A percentile compares a stretch with the other conserved stretches of the same genome.
Evolutionary conservation across 92 coral and sea anemone genomes (phyloP).

Genomic region (Meandrina meandrites): DNA sequence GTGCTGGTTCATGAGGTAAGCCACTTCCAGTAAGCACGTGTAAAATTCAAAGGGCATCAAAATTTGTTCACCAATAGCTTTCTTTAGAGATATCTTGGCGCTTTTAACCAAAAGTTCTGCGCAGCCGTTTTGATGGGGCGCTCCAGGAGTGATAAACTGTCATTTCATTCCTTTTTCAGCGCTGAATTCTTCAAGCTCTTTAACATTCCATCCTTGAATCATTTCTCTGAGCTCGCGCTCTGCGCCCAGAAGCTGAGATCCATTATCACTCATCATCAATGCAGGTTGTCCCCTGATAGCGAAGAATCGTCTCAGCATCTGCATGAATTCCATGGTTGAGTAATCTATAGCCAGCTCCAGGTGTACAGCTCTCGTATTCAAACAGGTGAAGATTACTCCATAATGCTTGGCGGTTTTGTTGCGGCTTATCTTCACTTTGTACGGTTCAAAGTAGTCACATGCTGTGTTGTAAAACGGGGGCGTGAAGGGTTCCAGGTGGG

Average conservation of each 20-base stretch:
- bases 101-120: conserved; percentile 68
- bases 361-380: conserved; percentile 69
- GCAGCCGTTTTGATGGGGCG: conserved; percentile 75
- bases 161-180: conserved; percentile 66
- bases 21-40: conserved; percentile 66
- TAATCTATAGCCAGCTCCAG: conserved; percentile 61
- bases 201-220: conserved; percentile 50
- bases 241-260: conserved; percentile 66
- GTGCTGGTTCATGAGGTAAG: conserved; percentile 69
- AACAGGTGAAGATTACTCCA: conserved; percentile 67
- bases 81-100: conserved; percentile 62
- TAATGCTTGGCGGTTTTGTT: conserved; percentile 65
- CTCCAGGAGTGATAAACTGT: conserved; percentile 61
- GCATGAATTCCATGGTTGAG: conserved; percentile 61
- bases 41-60: conserved; percentile 64
- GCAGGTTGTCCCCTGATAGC: conserved; percentile 65
- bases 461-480: conserved; percentile 62
- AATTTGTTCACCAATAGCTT: conserved; percentile 67
- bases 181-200: conserved; percentile 41
- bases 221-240: conserved; percentile 54
- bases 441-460: conserved; percentile 66
- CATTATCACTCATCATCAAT: conserved; percentile 62
- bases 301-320: conserved; percentile 65
- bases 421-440: conserved; percentile 48
- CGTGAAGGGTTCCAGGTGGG: conserved; percentile 46